Base-by-base conservation (phyloP, 1,140 invertebrate species). In the Dinoponera quadriceps region DNA sequence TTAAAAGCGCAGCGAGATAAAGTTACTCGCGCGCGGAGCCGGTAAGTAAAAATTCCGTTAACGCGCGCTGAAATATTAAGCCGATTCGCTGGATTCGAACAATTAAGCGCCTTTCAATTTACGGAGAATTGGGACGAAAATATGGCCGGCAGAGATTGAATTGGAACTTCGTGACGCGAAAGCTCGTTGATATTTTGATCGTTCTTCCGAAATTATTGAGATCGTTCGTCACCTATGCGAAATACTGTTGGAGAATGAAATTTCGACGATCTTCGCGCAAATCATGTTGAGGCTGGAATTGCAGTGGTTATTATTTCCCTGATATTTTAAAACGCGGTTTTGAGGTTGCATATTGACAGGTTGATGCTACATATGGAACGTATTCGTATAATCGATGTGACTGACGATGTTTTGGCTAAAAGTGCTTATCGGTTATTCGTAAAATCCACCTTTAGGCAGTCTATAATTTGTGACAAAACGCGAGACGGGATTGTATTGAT, bases 41-140 rank as follows among this genome's bases (percentile, higher is more conserved):
- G 44, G 44, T 69, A 60, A 71, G 54, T 80, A 80, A 80, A 71
- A 59, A 69, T 69, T 48, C 27, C 33, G 22, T 57, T 80, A 44
- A 44, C 63, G 48, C 48, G 33, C 33, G 3, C 18, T 18, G 20
- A 22, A 18, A 57, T 69, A 80, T 80, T 44, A 69, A 69, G 5
- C 5, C 18, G 33, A 48, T 69, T 33, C 18, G 63, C 57, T n/a
- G 33, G 44, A 57, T 80, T 80, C 57, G 51, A 2, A 20, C 63
- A 11, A 69, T 80, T 69, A 48, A 5, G 44, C 16, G 33, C 22
- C 20, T 20, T n/a, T 48, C 65, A 54, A 66, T 77, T 51, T 54
- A 25, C 20, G 63, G 51, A 22, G 57, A 59, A 57, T 80, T 22
- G 22, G 9, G 1, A 9, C 13, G 18, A 71, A 72, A 80, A 54